Evolutionary conservation across 2,797 vertebrate species (phyloP), one percentile per base, ranked within the genome.

Genomic region (Parauchenoglanis ngamensis): DNA sequence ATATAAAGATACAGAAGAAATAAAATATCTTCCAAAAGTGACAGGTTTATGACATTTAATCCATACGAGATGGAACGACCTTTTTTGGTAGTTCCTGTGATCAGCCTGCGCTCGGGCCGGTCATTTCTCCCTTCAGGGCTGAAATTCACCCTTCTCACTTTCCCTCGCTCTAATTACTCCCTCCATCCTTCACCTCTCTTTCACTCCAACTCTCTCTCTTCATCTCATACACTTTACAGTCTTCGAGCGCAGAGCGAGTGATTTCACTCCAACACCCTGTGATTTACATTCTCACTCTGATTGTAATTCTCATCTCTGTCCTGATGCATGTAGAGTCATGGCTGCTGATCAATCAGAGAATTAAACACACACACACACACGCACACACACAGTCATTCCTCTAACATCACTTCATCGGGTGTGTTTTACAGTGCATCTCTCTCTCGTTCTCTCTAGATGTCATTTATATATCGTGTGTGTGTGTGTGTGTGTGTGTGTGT

Each of bases 281-380:
- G 46, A 76, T 76, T 76, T 76, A 52, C 46, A 49, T 76, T 76
- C 12, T n/a, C 72, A 49, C 46, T 75, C 44, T 12, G 73, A 52
- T 76, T 15, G 73, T 72, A 56, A 72, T 3, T 82, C 63, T 86
- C 77, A 73, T 7, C 67, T 81, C 67, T 68, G 13, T 59, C 7
- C 52, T 44, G 46, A 40, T 28, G 25, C 49, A 0, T 77, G 73
- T 76, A n/a, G 13, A n/a, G 73, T 52, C 73, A 52, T 17, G 46
- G n/a, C 73, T 52, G 73, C 73, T 76, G 73, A 75, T 75, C 72
- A 75, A 7, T 49, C 44, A n/a, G 72, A 75, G 46, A 76, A 49
- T 76, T 52, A 76, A 17, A 23, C 72, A 75, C 44, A 44, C 46
- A 46, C 40, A 0, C 70, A 73, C 70, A 46, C 70, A 73, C 68